A percentile compares a stretch with the other conserved stretches of the same genome.
These are phyloP conservation scores for Dendrophyllia cribrosa DNA, from an alignment of 64 coral and sea anemone species.

Conservation along the genomic window DNA sequence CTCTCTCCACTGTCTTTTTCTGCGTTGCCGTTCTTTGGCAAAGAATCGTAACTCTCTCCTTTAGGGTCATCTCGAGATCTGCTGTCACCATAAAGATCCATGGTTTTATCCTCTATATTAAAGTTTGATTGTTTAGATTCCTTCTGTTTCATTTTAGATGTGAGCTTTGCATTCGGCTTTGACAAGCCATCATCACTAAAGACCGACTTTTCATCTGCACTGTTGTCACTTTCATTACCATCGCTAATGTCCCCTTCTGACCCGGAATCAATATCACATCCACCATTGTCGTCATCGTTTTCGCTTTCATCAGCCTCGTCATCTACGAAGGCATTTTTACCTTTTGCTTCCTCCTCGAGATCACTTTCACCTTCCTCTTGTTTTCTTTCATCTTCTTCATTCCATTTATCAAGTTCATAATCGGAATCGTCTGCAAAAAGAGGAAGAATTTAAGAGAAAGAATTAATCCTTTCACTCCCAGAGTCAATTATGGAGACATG, in stretches of 20 bases:
- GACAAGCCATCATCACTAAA: constrained; percentile 59
- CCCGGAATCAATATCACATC: constrained; percentile 66
- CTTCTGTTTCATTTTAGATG: constrained; percentile 20
- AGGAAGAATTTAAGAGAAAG: background rate
- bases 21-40: background rate
- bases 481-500: too few species aligned
- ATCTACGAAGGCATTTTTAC: constrained; percentile 40
- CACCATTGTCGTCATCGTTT: background rate
- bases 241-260: constrained; percentile 95
- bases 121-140: background rate
- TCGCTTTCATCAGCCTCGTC: constrained; percentile 51
- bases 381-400: constrained; percentile 82
- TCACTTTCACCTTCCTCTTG: constrained; percentile 79
- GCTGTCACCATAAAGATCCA: constrained; percentile 52
- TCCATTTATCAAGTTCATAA: constrained; percentile 96
- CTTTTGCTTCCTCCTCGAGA: constrained; percentile 14
- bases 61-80: constrained; percentile 3
- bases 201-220: constrained; percentile 56
- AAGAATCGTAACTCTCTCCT: background rate
- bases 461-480: too few species aligned
- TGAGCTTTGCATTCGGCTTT: background rate
- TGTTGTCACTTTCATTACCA: constrained; percentile 66
- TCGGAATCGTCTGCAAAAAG: constrained; percentile 69
- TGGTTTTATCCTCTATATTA: constrained; percentile 25
- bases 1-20: background rate